Conservation (phyloP, 2,888 invertebrate species). For the Pristionchus fissidentatus region DNA sequence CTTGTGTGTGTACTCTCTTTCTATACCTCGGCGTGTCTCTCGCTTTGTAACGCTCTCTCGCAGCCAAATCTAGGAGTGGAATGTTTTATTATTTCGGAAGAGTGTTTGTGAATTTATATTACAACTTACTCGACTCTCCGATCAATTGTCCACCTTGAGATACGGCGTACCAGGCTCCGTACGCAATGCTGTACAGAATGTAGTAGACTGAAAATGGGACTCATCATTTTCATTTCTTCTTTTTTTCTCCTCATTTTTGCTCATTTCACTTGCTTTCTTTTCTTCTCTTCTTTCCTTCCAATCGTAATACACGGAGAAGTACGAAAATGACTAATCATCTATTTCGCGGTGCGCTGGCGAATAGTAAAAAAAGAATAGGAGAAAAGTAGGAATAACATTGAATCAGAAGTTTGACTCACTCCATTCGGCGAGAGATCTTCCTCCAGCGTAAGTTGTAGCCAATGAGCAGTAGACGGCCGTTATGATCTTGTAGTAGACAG, state of each 20-base stretch:
- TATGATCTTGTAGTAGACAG: constrained; percentile 26
- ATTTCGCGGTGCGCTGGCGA: neutral
- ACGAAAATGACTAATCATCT: constrained; percentile 40
- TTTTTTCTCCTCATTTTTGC: neutral
- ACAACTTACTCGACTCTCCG: constrained; percentile 27
- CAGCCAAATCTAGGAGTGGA: neutral
- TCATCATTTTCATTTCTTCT: neutral
- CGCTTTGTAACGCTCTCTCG: neutral
- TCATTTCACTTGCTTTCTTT: neutral
- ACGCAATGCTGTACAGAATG: constrained; percentile 47
- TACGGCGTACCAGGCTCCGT: constrained; percentile 30
- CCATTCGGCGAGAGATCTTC: constrained; percentile 38
- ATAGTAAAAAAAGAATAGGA: too few species aligned
- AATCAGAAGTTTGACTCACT: constrained; percentile 39
- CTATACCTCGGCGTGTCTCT: too few species aligned
- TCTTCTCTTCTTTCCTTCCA: neutral
- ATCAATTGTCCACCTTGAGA: constrained; percentile 31
- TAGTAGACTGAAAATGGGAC: constrained; percentile 42
- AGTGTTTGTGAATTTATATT: neutral
- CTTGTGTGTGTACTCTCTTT: too few species aligned
- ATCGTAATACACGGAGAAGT: constrained; percentile 5
- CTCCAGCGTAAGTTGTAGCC: constrained; percentile 43
- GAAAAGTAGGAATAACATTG: constrained; percentile 1
- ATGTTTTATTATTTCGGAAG: neutral
- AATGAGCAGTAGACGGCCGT: constrained; percentile 35